phyloP scores from a whole-genome alignment of 1,140 invertebrate species.

The Drosophila persimilis region DNA sequence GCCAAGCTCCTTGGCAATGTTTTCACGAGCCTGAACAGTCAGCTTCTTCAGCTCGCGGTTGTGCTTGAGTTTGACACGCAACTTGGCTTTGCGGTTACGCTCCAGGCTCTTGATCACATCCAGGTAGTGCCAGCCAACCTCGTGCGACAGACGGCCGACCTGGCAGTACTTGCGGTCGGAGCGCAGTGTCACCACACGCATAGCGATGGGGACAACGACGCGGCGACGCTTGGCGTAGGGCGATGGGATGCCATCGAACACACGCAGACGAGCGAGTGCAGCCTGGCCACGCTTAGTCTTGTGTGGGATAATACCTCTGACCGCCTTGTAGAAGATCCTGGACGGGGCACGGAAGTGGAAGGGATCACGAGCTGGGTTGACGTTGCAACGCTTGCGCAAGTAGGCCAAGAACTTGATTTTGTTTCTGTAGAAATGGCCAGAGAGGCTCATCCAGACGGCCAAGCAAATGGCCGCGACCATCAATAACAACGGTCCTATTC shows the following conservation, averaged over 20 bases:
- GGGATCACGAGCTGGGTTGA: slow-evolving; percentile 98
- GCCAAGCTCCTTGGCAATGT: slow-evolving; percentile 90
- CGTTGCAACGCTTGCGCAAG: slow-evolving; percentile 98
- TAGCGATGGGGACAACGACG: slow-evolving; percentile 96
- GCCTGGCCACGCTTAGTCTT: slow-evolving; percentile 97
- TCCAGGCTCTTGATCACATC: slow-evolving; percentile 96
- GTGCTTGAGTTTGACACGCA: slow-evolving; percentile 90
- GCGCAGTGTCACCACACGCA: slow-evolving; percentile 96
- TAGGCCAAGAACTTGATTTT: slow-evolving; percentile 99
- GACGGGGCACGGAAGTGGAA: slow-evolving; percentile 99
- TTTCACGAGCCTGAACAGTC: slow-evolving; percentile 91
- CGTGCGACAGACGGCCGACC: slow-evolving; percentile 97
- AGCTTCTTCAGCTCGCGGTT: slow-evolving; percentile 92
- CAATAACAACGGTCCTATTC: slow-evolving; percentile 94
- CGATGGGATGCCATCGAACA: slow-evolving; percentile 98
- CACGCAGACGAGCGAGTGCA: slow-evolving; percentile 94
- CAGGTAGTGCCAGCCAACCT: slow-evolving; percentile 99
- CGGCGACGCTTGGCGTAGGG: slow-evolving; percentile 97
- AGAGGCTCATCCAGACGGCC: slow-evolving; percentile 98
- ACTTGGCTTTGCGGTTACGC: slow-evolving; percentile 96
- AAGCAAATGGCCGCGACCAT: slow-evolving; percentile 98
- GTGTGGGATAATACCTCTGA: slow-evolving; percentile 99
- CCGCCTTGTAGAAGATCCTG: slow-evolving; percentile 98
- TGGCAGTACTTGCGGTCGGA: slow-evolving; percentile 98
- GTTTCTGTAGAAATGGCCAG: slow-evolving; percentile 99